These are phyloP conservation scores for Sminthurides aquaticus DNA, from an alignment of 2,888 invertebrate genomes.

Conservation along the genomic window DNA sequence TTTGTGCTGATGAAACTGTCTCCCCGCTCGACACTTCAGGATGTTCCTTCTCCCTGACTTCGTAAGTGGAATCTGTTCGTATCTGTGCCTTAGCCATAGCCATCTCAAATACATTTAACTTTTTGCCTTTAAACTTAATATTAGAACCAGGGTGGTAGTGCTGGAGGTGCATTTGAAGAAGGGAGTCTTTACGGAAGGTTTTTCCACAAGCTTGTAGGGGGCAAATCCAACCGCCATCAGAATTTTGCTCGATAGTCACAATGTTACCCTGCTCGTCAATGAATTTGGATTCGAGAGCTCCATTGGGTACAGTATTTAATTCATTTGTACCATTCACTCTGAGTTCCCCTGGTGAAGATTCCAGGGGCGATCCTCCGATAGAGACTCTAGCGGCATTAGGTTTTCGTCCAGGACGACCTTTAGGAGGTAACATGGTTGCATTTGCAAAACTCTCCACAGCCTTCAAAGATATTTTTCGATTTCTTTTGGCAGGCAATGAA, in stretches of 20 bases:
- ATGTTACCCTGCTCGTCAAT: constrained; percentile 28
- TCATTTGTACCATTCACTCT: not conserved
- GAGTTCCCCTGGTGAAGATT: not conserved
- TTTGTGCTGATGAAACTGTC: not conserved
- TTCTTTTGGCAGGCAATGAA: constrained; percentile 19
- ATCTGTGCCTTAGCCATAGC: constrained; percentile 62
- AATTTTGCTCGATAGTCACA: constrained; percentile 29
- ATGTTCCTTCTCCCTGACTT: constrained; percentile 50
- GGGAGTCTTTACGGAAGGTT: constrained; percentile 80
- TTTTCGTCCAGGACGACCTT: not conserved
- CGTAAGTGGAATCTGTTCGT: constrained; percentile 49
- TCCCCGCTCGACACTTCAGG: not conserved
- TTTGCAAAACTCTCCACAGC: constrained; percentile 16
- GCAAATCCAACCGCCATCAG: constrained; percentile 56
- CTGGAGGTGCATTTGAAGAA: constrained; percentile 84
- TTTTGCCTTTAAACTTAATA: constrained; percentile 63
- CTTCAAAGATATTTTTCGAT: constrained; percentile 19
- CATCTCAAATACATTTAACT: constrained; percentile 73
- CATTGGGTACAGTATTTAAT: not conserved
- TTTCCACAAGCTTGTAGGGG: constrained; percentile 78
- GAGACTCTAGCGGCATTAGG: not conserved
- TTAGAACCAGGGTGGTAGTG: constrained; percentile 80
- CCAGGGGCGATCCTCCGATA: not conserved
- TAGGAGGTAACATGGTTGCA: not conserved
- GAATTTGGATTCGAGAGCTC: constrained; percentile 26